A percentile compares a stretch with the other conserved stretches of the same genome.
These are phyloP conservation scores for Ypsolopha scabrella DNA, from an alignment of 2,888 invertebrate species.

Conservation along the genomic window DNA sequence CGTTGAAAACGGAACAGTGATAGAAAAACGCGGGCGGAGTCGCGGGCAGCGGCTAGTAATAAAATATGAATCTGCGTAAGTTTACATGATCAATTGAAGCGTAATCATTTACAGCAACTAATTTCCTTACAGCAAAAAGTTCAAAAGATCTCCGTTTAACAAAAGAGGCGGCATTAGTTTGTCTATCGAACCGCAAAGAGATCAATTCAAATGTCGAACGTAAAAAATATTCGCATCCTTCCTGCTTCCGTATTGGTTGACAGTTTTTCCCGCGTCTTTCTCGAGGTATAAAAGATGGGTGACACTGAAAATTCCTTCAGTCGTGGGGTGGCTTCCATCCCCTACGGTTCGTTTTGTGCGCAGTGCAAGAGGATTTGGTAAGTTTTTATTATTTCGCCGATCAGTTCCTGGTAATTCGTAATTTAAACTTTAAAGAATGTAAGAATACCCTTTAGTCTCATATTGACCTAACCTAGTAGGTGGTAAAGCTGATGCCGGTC, in stretches of 20 bases:
- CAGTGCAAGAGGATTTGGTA: neutral
- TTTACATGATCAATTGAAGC: too few species aligned
- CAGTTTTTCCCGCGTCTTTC: conserved; percentile 39
- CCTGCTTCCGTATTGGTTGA: conserved; percentile 52
- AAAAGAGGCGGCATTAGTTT: conserved; percentile 50
- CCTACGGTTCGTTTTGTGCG: conserved; percentile 20
- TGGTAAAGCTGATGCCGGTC: too few species aligned
- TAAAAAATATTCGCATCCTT: conserved; percentile 46
- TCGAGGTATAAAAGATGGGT: conserved; percentile 30
- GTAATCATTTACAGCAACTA: too few species aligned
- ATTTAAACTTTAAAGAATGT: too few species aligned
- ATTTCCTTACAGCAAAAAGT: too few species aligned
- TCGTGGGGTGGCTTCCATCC: conserved; percentile 33
- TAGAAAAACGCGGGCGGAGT: too few species aligned
- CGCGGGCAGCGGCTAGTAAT: too few species aligned
- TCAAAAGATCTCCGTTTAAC: conserved; percentile 15
- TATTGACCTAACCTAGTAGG: too few species aligned
- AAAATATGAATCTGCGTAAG: too few species aligned
- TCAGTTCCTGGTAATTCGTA: too few species aligned
- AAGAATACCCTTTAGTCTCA: too few species aligned
- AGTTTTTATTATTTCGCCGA: neutral
- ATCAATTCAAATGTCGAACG: conserved; percentile 38
- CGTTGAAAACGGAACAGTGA: too few species aligned
- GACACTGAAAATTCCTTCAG: conserved; percentile 24
- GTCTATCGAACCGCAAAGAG: conserved; percentile 44